Percentiles rank a stretch among this genome's conserved stretches.
These are phyloP conservation scores for Heliothis subflexa DNA, from an alignment of 1,140 invertebrate genomes.

Conservation along the genomic window DNA sequence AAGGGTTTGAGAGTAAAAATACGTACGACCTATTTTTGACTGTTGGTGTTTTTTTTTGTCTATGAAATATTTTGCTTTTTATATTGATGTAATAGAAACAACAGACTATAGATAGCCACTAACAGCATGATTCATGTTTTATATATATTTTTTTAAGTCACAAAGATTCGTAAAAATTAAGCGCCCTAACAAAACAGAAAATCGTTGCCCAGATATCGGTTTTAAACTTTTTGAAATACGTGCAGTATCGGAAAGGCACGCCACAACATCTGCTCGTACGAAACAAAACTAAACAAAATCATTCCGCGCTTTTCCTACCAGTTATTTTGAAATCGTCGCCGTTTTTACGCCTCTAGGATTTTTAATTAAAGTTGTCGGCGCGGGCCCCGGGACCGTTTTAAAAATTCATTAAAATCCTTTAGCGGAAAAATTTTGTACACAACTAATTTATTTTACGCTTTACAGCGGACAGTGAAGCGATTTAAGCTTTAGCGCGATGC, in stretches of 20 bases:
- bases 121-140: too few species aligned
- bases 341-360: constrained; percentile 55
- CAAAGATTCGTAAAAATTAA: constrained; percentile 4
- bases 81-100: too few species aligned
- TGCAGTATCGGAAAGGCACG: neutral
- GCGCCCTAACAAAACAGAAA: neutral
- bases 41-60: too few species aligned
- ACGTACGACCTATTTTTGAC: too few species aligned
- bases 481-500: constrained; percentile 33
- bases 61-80: too few species aligned
- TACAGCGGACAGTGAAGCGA: constrained; percentile 41
- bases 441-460: constrained; percentile 53
- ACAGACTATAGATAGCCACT: too few species aligned
- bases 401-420: constrained; percentile 63
- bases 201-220: neutral
- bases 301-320: constrained; percentile 54
- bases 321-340: constrained; percentile 61
- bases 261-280: constrained; percentile 50
- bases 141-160: too few species aligned
- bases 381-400: constrained; percentile 52
- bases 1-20: too few species aligned
- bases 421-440: constrained; percentile 51
- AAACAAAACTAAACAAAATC: constrained; percentile 61
- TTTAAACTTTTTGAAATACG: constrained; percentile 33
- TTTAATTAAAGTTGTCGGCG: constrained; percentile 65